phyloP scores from a whole-genome alignment of 2,797 vertebrate species.

The Synanceia verrucosa region DNA sequence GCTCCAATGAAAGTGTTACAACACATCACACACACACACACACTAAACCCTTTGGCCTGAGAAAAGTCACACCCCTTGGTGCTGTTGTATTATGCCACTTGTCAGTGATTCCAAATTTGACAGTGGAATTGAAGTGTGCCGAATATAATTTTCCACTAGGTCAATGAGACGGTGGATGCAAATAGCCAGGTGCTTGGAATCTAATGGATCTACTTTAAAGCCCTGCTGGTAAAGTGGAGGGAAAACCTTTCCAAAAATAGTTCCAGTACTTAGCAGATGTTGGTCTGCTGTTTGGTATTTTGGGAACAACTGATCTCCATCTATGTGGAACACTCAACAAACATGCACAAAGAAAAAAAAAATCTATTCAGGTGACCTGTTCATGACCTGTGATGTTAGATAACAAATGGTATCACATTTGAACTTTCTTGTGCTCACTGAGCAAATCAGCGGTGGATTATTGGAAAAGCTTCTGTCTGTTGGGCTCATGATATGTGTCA shows the following conservation, averaged over 20 bases:
- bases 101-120: constrained; percentile 38
- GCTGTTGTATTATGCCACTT: constrained; percentile 25
- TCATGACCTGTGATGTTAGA: constrained; percentile 30
- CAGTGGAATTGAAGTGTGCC: constrained; percentile 5
- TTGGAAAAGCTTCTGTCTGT: constrained; percentile 32
- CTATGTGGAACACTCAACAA: constrained; percentile 2
- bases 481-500: constrained; percentile 6
- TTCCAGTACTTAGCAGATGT: constrained; percentile 65
- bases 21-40: constrained; percentile 23
- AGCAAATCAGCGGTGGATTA: constrained; percentile 22
- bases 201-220: constrained; percentile 44
- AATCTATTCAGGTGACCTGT: constrained; percentile 30
- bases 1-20: constrained; percentile 12
- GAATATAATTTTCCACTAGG: constrained; percentile 35
- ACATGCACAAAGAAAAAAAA: neutral
- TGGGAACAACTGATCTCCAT: constrained; percentile 35
- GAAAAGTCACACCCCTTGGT: constrained; percentile 5
- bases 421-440: constrained; percentile 7
- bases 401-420: constrained; percentile 51
- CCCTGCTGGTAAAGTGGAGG: constrained; percentile 14
- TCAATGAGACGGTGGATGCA: constrained; percentile 35
- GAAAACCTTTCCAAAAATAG: constrained; percentile 43
- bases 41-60: neutral
- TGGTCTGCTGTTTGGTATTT: constrained; percentile 45
- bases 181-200: constrained; percentile 25